These are phyloP conservation scores for Micromesistius poutassou DNA, from an alignment of 2,797 vertebrate genomes.

Conservation along the genomic window DNA sequence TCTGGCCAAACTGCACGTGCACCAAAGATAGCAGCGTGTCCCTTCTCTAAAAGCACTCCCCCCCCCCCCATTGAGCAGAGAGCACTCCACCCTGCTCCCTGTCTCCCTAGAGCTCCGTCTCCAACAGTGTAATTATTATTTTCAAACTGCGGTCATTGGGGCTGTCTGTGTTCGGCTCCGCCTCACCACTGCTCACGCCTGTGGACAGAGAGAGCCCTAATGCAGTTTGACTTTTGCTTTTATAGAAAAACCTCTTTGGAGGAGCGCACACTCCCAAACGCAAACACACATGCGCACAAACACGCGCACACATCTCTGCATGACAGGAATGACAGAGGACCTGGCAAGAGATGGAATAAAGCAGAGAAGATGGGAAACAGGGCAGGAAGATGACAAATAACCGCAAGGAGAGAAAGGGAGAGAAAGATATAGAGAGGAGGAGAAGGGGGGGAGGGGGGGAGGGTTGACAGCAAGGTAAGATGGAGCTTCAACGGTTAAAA, in stretches of 20 bases:
- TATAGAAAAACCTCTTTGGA: constrained; percentile 57
- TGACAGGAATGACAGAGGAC: not conserved
- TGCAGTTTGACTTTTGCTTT: constrained; percentile 68
- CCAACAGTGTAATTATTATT: constrained; percentile 70
- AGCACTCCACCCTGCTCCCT: constrained; percentile 31
- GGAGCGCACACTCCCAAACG: constrained; percentile 24
- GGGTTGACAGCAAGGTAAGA: not conserved
- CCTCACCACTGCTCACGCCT: constrained; percentile 48
- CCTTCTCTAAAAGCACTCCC: constrained; percentile 62
- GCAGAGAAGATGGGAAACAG: too few relatives aligned
- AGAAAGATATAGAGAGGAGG: too few relatives aligned
- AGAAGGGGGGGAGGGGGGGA: not conserved
- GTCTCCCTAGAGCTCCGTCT: constrained; percentile 52
- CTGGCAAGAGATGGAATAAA: not conserved
- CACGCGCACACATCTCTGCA: not conserved
- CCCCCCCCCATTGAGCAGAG: not conserved
- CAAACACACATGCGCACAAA: not conserved
- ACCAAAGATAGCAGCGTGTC: constrained; percentile 63
- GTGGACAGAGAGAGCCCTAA: constrained; percentile 51
- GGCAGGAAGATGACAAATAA: too few relatives aligned
- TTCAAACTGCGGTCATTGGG: constrained; percentile 60
- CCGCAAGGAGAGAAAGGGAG: not conserved
- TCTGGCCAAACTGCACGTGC: not conserved
- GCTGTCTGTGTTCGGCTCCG: constrained; percentile 60
- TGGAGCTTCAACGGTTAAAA: not conserved